These are phyloP conservation scores for Lophura swinhoii DNA, from an alignment of 2,797 vertebrate species.

Conservation along the genomic window DNA sequence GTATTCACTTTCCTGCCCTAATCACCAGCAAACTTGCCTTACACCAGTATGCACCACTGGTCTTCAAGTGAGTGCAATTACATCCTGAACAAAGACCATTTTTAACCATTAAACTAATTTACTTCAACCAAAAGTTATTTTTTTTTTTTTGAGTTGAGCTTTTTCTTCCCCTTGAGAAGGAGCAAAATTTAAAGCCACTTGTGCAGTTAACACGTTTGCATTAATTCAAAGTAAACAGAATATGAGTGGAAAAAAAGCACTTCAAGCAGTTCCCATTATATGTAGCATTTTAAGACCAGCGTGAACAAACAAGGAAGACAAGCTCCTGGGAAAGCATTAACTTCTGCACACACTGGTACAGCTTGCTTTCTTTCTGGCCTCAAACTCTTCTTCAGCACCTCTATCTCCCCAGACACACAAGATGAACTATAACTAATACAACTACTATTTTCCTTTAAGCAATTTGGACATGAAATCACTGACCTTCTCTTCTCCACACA, in stretches of 20 bases:
- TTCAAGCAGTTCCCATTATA: neutral
- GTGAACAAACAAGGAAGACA: neutral
- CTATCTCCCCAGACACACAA: neutral
- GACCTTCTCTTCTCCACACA: neutral
- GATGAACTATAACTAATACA: accelerated
- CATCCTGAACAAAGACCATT: neutral
- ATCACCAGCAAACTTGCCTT: neutral
- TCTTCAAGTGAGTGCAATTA: neutral
- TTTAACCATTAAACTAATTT: neutral
- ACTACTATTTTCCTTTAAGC: neutral
- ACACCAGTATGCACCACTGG: neutral
- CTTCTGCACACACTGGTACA: no score
- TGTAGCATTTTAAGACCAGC: neutral
- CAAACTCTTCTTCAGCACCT: neutral
- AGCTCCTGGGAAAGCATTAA: neutral
- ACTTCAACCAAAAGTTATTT: neutral
- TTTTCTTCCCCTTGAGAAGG: neutral
- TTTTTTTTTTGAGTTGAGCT: neutral
- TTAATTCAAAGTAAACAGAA: neutral
- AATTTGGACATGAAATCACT: neutral
- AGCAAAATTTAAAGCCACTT: neutral
- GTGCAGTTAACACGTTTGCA: neutral
- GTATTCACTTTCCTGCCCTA: neutral
- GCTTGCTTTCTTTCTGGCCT: neutral
- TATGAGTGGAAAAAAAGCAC: neutral